These are phyloP conservation scores for Sebastes cheni DNA, from an alignment of 2,797 vertebrate genomes.

Conservation along the genomic window DNA sequence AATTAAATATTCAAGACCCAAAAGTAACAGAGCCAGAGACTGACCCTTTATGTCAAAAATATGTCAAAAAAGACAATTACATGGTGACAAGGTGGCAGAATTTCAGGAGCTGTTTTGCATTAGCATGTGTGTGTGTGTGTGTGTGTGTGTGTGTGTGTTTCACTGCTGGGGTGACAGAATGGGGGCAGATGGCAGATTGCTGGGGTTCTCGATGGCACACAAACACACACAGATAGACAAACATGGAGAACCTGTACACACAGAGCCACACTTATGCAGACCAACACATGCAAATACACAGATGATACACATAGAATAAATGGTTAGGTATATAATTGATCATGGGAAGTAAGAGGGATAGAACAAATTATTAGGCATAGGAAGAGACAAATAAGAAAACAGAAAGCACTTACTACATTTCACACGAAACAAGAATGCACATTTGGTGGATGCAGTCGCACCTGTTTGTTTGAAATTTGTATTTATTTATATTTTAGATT, in stretches of 20 bases:
- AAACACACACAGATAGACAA: not conserved
- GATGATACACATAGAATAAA: not conserved
- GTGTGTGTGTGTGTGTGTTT: conserved; percentile 8
- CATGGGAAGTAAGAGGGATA: not conserved
- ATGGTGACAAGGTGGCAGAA: not conserved
- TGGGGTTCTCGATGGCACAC: conserved; percentile 45
- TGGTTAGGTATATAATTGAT: too few species aligned
- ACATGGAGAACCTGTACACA: conserved; percentile 2
- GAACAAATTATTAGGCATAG: not conserved
- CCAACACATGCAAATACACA: not conserved
- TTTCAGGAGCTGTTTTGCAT: too few species aligned
- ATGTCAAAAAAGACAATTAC: not conserved
- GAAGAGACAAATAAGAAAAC: not conserved
- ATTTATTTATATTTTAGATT: not conserved
- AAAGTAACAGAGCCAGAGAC: not conserved
- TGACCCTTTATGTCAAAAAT: not conserved
- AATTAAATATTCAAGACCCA: not conserved
- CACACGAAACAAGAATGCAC: not conserved
- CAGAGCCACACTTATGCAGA: not conserved
- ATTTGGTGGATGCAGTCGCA: not conserved
- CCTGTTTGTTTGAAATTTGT: not conserved
- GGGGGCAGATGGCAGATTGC: conserved; percentile 72
- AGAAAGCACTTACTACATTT: not conserved
- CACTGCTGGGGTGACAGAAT: conserved; percentile 71
- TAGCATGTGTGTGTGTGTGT: not conserved